Evolutionary conservation across 1,140 invertebrate species (phyloP).

Genomic region (Homarus americanus): DNA sequence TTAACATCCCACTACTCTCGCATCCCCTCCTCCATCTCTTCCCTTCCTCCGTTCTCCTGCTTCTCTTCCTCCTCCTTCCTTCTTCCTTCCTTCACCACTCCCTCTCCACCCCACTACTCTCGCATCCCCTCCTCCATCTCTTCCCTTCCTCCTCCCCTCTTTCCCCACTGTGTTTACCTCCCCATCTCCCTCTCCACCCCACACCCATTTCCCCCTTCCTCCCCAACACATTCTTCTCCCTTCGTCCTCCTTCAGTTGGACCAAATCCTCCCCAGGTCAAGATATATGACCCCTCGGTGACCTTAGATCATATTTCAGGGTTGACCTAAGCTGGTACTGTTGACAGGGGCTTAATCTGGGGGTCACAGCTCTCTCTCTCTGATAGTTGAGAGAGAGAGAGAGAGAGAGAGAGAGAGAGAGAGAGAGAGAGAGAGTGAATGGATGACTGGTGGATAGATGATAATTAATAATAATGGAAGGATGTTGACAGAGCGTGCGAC

Average conservation of each 20-base stretch:
- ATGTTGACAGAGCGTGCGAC: too few species aligned
- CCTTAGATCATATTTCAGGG: not conserved
- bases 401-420: not conserved
- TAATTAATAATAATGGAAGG: too few species aligned
- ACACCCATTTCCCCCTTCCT: not conserved
- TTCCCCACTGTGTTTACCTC: too few species aligned
- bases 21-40: too few species aligned
- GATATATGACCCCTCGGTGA: not conserved
- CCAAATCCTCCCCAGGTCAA: not conserved
- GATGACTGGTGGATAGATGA: too few species aligned
- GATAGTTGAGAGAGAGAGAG: not conserved
- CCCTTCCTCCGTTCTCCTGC: not conserved
- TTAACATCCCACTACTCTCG: too few species aligned
- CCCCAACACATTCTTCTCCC: too few species aligned
- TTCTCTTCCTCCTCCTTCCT: not conserved
- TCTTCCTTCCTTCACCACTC: not conserved
- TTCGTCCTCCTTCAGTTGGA: too few species aligned
- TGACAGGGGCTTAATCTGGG: not conserved
- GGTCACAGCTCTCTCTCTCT: not conserved
- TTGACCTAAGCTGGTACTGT: not conserved
- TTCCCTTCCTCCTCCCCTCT: not conserved
- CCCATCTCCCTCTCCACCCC: not conserved
- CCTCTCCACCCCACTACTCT: too few species aligned
- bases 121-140: not conserved
- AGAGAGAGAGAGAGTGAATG: too few species aligned